A percentile compares a stretch with the other conserved stretches of the same genome.
Evolutionary conservation across 1,140 invertebrate genomes (phyloP).

Genomic region (Sinella curviseta): DNA sequence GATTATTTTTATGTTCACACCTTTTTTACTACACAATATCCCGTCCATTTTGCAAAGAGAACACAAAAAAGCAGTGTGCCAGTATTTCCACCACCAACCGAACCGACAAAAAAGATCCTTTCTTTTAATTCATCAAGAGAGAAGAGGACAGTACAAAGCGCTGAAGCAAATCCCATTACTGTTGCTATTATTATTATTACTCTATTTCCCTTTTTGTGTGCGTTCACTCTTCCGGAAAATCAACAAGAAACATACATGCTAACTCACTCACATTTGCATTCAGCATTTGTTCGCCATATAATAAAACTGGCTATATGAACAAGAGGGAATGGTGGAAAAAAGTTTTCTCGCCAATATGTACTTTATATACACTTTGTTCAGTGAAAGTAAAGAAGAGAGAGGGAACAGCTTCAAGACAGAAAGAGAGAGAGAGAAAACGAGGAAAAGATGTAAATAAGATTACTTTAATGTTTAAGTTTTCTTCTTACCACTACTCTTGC

Average conservation of each 20-base stretch:
- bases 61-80: too few relatives aligned
- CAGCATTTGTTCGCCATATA: background rate
- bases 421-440: background rate
- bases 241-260: background rate
- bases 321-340: background rate
- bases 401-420: background rate
- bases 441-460: background rate
- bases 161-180: background rate
- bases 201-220: background rate
- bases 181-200: background rate
- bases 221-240: background rate
- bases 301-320: too few relatives aligned
- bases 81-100: background rate
- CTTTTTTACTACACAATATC: too few relatives aligned
- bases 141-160: background rate
- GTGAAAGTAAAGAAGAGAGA: too few relatives aligned
- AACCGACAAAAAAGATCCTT: background rate
- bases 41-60: too few relatives aligned
- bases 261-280: background rate
- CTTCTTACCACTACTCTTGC: too few relatives aligned
- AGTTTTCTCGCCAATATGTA: background rate
- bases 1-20: too few relatives aligned
- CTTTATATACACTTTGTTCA: too few relatives aligned
- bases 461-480: background rate
- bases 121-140: background rate